Base-by-base conservation (phyloP, 2,888 invertebrate genomes). In the Temnothorax unifasciatus region DNA sequence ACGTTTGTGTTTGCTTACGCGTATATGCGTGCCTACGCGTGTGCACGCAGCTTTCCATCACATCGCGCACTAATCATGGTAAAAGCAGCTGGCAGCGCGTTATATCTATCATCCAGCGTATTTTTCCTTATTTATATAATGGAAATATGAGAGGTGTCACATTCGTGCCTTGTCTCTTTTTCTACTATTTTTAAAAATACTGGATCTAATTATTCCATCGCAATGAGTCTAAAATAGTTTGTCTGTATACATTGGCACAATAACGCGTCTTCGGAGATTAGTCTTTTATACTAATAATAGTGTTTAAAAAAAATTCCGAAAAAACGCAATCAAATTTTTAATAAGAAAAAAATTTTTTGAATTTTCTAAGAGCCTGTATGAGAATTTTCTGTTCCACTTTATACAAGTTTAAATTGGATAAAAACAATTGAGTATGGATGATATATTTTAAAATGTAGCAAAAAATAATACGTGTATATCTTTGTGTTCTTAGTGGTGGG, bases 41-140 rank as follows among this genome's bases (percentile, higher is more conserved):
- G 82, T 86, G 77, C 73, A 85, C 74, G 82, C 82, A 73, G 85
- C 75, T 89, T 88, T 86, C 88, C 89, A 91, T 92, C 89, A 89
- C 90, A 91, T 91, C 90, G 90, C 89, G 88, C 91, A 93, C 92
- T 93, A 94, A 94, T 94, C 94, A 93, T 88, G 92, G 91, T 93
- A 93, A 94, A 94, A 94, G 93, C 93, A 82, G 81, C 83, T 83
- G 86, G 83, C 86, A 85, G 63, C 86, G 68, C 82, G 84, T 85
- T 85, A 85, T 86, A 87, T 88, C 84, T 63, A 81, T 82, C 83
- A 85, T 85, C 74, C 86, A 76, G 34, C 52, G 57, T 86, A 66
- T 87, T 87, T 87, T 92, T 86, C 89, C 91, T 92, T 92, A 92
- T 90, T 92, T 92, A 44, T 64, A 93, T 64, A 93, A 93, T 93